Evolutionary conservation across 2,888 invertebrate species (phyloP).

Genomic region (Apamea crenata): DNA sequence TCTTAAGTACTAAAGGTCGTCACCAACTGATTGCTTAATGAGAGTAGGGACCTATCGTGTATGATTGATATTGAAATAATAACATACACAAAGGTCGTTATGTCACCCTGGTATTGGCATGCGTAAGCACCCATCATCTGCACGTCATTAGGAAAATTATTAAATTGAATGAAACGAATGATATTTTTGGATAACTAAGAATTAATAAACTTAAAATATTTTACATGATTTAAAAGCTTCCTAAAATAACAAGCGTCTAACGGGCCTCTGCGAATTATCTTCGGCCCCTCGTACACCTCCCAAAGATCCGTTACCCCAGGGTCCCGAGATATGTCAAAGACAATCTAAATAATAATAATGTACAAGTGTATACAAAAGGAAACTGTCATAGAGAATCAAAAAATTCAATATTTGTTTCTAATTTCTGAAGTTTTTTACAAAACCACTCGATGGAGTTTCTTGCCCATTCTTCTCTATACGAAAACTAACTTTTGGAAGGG

Average conservation of each 20-base stretch:
- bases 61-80: conserved; percentile 27
- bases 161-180: not conserved
- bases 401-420: not conserved
- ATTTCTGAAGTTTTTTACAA: not conserved
- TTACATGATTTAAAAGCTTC: too few species aligned
- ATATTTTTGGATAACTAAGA: not conserved
- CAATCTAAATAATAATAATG: not conserved
- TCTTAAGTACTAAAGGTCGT: conserved; percentile 15
- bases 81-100: conserved; percentile 22
- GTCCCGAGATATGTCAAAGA: too few species aligned
- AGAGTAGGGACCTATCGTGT: not conserved
- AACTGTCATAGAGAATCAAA: not conserved
- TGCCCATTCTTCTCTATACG: too few species aligned
- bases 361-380: not conserved
- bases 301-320: not conserved
- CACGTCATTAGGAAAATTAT: not conserved
- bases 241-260: not conserved
- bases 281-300: not conserved
- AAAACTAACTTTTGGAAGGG: too few species aligned
- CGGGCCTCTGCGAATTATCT: not conserved
- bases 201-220: too few species aligned
- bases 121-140: not conserved
- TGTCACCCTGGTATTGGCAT: conserved; percentile 9
- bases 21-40: conserved; percentile 47
- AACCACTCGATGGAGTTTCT: too few species aligned